phyloP scores from a whole-genome alignment of 1,140 invertebrate genomes.

The Sycophaga agraensis region DNA sequence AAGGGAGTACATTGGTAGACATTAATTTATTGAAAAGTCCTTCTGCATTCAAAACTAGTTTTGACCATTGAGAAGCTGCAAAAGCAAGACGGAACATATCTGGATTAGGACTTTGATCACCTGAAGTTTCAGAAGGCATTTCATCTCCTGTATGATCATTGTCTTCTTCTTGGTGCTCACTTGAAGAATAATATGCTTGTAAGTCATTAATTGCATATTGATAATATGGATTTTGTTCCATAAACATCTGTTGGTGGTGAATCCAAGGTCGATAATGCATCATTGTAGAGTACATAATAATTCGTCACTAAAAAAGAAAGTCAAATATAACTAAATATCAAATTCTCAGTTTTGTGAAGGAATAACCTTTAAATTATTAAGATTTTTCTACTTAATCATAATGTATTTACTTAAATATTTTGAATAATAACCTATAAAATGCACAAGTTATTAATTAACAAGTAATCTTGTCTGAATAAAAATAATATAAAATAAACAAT shows the following conservation, averaged over 20 bases:
- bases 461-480: no score
- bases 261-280: slow-evolving; percentile 50
- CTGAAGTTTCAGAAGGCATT: slow-evolving; percentile 52
- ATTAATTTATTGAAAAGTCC: slow-evolving; percentile 74
- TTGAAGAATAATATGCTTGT: slow-evolving; percentile 39
- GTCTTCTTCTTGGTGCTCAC: slow-evolving; percentile 46
- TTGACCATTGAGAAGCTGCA: slow-evolving; percentile 78
- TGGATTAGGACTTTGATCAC: slow-evolving; percentile 48
- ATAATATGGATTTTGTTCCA: slow-evolving; percentile 49
- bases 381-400: no score
- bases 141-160: slow-evolving; percentile 51
- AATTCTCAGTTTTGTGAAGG: no score
- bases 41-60: slow-evolving; percentile 79
- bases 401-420: no score
- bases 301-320: neutral
- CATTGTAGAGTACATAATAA: slow-evolving; percentile 33
- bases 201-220: slow-evolving; percentile 41
- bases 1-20: slow-evolving; percentile 62
- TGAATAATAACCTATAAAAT: no score
- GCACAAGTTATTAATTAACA: no score
- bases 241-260: slow-evolving; percentile 36
- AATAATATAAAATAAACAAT: no score
- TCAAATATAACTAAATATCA: no score
- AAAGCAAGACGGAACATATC: slow-evolving; percentile 74
- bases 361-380: no score